Conservation (phyloP, 2,113 vertebrate species). For the Ginglymostoma cirratum region DNA sequence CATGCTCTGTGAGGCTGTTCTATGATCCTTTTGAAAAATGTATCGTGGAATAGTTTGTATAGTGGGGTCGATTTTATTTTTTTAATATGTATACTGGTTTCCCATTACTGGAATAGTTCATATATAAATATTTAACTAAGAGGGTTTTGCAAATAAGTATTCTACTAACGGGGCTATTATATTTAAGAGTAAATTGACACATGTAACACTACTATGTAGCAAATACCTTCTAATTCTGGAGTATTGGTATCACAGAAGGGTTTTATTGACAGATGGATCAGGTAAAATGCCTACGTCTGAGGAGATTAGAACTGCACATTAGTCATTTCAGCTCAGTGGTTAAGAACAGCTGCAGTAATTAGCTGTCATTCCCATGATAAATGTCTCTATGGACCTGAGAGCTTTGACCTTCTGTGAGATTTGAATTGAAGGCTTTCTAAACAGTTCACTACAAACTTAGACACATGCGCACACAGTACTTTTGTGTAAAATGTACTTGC, state of each 20-base stretch:
- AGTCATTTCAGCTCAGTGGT: slow-evolving; percentile 28
- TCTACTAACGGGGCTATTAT: background rate
- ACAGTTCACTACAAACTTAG: background rate
- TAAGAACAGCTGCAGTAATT: slow-evolving; percentile 29
- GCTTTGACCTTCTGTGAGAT: slow-evolving; percentile 25
- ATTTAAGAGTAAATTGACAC: slow-evolving; percentile 7
- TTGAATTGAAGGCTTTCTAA: background rate
- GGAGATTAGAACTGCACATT: slow-evolving; percentile 5
- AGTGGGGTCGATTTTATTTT: background rate
- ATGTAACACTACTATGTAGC: background rate
- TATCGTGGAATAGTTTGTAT: background rate
- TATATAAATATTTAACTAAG: background rate
- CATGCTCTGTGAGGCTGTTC: background rate
- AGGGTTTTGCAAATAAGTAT: background rate
- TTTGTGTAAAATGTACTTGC: background rate
- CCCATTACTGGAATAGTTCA: background rate
- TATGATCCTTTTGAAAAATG: background rate
- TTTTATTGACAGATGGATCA: slow-evolving; percentile 24
- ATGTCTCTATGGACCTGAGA: background rate
- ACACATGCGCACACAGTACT: too few species aligned
- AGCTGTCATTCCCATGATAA: slow-evolving; percentile 24
- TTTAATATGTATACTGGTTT: background rate
- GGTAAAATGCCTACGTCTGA: slow-evolving; percentile 12
- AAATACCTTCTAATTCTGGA: background rate
- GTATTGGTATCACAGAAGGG: background rate